Conservation (phyloP, 1,140 invertebrate species). For the Dolichoris vasculosae region DNA sequence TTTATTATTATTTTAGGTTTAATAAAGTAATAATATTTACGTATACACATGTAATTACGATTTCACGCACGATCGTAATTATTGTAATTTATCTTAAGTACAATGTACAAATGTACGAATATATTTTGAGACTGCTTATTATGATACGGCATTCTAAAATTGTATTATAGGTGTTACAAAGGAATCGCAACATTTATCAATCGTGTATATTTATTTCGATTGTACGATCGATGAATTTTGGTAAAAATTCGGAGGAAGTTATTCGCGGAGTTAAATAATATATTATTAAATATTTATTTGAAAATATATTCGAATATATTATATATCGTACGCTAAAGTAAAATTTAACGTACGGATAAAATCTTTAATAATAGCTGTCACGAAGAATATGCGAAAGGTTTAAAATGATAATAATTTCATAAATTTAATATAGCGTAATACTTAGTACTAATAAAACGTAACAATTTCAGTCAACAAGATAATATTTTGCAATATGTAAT, state of each 20-base stretch:
- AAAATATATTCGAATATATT: background rate
- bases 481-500: background rate
- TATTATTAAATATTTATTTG: background rate
- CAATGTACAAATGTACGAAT: background rate
- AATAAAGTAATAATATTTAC: background rate
- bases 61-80: background rate
- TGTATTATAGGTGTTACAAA: background rate
- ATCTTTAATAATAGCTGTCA: background rate
- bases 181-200: background rate
- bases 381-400: background rate
- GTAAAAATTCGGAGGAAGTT: background rate
- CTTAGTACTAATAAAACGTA: conserved; percentile 4
- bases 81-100: background rate
- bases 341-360: background rate
- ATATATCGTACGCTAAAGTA: background rate
- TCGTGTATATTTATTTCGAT: background rate
- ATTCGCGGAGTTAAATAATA: background rate
- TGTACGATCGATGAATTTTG: background rate
- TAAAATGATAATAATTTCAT: background rate
- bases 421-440: background rate
- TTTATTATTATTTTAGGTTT: background rate
- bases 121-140: background rate
- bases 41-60: background rate
- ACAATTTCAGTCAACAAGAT: background rate
- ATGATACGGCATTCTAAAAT: background rate